A percentile compares a stretch with the other conserved stretches of the same genome.
phyloP scores from a whole-genome alignment of 92 coral and sea anemone genomes.

The Meandrina meandrites region DNA sequence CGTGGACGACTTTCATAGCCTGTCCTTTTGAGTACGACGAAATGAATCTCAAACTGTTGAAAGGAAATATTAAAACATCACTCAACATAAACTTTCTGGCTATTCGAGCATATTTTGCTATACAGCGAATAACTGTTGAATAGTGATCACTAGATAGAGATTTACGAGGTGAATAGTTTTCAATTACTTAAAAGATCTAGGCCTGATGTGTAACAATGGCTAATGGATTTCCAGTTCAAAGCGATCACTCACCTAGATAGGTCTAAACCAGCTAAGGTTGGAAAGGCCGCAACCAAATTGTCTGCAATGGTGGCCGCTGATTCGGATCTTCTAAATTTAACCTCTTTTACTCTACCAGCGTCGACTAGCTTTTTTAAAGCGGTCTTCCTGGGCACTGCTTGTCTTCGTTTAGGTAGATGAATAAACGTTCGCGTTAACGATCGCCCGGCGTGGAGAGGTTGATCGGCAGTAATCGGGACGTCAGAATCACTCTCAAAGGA shows the following conservation, averaged over 20 bases:
- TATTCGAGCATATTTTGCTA: slow-evolving; percentile 6
- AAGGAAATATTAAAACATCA: no score
- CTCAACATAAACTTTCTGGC: neutral
- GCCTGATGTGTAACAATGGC: neutral
- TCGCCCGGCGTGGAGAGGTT: neutral
- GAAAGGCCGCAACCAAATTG: slow-evolving; percentile 6
- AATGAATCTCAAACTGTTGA: slow-evolving; percentile 13
- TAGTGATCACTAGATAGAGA: slow-evolving; percentile 6
- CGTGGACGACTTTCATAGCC: slow-evolving; percentile 4
- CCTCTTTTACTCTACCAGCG: neutral
- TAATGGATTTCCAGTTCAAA: neutral
- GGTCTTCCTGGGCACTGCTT: neutral
- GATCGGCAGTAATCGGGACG: neutral
- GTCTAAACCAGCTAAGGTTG: neutral
- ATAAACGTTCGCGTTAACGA: neutral
- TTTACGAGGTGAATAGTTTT: neutral
- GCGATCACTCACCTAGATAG: neutral
- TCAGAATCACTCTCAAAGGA: slow-evolving; percentile 3
- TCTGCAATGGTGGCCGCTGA: neutral
- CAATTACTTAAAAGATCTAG: neutral
- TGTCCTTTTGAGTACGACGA: neutral
- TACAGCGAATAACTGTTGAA: slow-evolving; percentile 1
- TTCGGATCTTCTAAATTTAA: neutral
- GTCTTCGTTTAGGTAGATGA: neutral
- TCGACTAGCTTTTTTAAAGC: neutral